Base-by-base conservation (phyloP, 2,797 vertebrate species). In the Gymnothorax javanicus region DNA sequence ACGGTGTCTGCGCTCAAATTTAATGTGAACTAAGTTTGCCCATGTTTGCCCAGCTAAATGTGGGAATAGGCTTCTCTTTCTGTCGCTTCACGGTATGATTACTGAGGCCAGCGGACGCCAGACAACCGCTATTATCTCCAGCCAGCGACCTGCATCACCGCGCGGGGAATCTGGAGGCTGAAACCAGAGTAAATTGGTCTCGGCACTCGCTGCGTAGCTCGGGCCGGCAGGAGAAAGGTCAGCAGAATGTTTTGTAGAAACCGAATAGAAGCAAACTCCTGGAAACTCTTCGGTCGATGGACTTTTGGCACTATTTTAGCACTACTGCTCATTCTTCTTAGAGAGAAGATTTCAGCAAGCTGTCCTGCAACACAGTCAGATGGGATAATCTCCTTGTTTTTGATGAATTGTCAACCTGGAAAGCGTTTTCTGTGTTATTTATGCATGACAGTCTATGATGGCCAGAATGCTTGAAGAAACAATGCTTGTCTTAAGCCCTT, bases 71-170 rank as follows among this genome's bases (percentile, higher is more conserved):
- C 54, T 15, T 50, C 52, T 60, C 59, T 25, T 20, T 82, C 52
- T 20, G 56, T 27, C 58, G 62, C 62, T n/a, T 7, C 15, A 60
- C 7, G 20, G 56, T 75, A 67, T 85, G 69, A 59, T 85, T 43
- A 77, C 15, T n/a, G 15, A 59, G 25, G 57, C 81, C 56, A 27
- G 81, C 81, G 20, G 84, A 71, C 17, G 64, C 33, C 67, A 57
- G 84, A 58, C 84, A 27, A 13, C 43, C 3, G 25, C 60, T 71
- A 67, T 85, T 77, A 77, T 77, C 84, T 59, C 71, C 71, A 59
- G 84, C 43, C 64, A 17, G 50, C n/a, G 84, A 71, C 84, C 84
- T 54, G 84, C 62, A 73, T 56, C 84, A 17, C 23, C 27, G 12
- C 2, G 71, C 67, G n/a, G 0, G 25, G 60, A 43, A 1, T 54